Conservation (phyloP, 2,888 invertebrate species). For the Megastigmus dorsalis region DNA sequence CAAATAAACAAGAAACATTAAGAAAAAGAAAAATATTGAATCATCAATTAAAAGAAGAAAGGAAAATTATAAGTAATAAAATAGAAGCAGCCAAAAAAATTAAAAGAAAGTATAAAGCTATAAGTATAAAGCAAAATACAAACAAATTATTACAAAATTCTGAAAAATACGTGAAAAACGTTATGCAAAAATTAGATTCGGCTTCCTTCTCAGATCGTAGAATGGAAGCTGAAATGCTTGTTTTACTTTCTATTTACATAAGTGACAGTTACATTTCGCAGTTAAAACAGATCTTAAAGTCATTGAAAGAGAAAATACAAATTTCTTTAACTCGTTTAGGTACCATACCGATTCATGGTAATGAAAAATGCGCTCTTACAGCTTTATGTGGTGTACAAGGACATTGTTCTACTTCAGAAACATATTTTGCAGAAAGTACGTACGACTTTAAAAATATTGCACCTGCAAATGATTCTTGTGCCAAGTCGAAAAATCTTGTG, state of each 20-base stretch:
- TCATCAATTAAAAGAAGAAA: no score
- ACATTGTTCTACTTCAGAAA: slow-evolving; percentile 50
- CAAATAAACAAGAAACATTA: no score
- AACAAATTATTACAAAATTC: no score
- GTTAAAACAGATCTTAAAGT: no score
- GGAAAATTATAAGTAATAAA: not conserved
- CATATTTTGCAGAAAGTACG: slow-evolving; percentile 37
- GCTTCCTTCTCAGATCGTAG: not conserved
- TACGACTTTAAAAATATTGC: not conserved
- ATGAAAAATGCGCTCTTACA: not conserved
- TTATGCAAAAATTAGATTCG: not conserved
- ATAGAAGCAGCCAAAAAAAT: not conserved
- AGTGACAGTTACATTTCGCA: slow-evolving; percentile 39
- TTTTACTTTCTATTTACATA: slow-evolving; percentile 35
- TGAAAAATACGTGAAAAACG: not conserved
- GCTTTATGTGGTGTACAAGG: slow-evolving; percentile 44
- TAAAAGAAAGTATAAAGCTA: not conserved
- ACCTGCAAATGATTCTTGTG: not conserved
- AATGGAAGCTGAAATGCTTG: slow-evolving; percentile 45
- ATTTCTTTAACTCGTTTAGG: slow-evolving; percentile 13
- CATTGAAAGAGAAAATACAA: slow-evolving; percentile 36
- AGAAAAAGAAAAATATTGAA: no score
- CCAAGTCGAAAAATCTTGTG: not conserved
- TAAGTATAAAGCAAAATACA: not conserved
- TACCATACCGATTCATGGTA: not conserved